Percentiles rank a stretch among this genome's conserved stretches.
Evolutionary conservation across 1,140 invertebrate genomes (phyloP).

Genomic region (Euwallacea fornicatus): DNA sequence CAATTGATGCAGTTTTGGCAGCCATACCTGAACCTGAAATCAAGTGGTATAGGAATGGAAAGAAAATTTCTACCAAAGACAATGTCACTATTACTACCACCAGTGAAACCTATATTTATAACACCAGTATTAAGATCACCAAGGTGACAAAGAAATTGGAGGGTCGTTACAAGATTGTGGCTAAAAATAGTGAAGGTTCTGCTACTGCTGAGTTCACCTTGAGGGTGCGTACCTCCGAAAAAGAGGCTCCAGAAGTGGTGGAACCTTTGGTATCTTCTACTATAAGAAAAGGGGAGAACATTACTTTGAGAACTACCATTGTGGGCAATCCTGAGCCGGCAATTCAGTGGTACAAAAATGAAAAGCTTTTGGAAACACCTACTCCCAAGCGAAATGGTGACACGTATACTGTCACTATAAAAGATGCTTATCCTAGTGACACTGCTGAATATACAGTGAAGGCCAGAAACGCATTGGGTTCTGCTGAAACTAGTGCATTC

Average conservation of each 20-base stretch:
- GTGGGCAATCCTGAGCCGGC: slow-evolving; percentile 79
- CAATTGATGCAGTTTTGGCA: slow-evolving; percentile 81
- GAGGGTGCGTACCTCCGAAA: slow-evolving; percentile 76
- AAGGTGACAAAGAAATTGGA: slow-evolving; percentile 78
- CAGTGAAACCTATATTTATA: slow-evolving; percentile 90
- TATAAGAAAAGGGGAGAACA: slow-evolving; percentile 76
- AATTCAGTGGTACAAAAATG: slow-evolving; percentile 79
- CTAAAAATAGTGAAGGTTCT: slow-evolving; percentile 89
- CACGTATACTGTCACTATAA: slow-evolving; percentile 67
- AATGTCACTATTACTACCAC: slow-evolving; percentile 73
- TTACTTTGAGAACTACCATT: slow-evolving; percentile 74
- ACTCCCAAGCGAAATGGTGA: slow-evolving; percentile 67
- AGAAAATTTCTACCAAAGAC: slow-evolving; percentile 67
- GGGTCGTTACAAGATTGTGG: slow-evolving; percentile 84
- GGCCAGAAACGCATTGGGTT: slow-evolving; percentile 77
- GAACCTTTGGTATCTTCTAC: slow-evolving; percentile 74
- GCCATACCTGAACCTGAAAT: slow-evolving; percentile 90
- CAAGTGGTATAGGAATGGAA: slow-evolving; percentile 77
- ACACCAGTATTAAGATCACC: slow-evolving; percentile 76
- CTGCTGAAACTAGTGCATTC: slow-evolving; percentile 71
- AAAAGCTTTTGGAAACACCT: slow-evolving; percentile 64
- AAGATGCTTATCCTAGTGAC: slow-evolving; percentile 68
- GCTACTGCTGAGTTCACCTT: slow-evolving; percentile 77
- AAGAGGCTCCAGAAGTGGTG: slow-evolving; percentile 77
- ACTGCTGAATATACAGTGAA: slow-evolving; percentile 78